A percentile compares a stretch with the other conserved stretches of the same genome.
These are phyloP conservation scores for Ondatra zibethicus DNA, from an alignment of 2,113 vertebrate species.

Conservation along the genomic window DNA sequence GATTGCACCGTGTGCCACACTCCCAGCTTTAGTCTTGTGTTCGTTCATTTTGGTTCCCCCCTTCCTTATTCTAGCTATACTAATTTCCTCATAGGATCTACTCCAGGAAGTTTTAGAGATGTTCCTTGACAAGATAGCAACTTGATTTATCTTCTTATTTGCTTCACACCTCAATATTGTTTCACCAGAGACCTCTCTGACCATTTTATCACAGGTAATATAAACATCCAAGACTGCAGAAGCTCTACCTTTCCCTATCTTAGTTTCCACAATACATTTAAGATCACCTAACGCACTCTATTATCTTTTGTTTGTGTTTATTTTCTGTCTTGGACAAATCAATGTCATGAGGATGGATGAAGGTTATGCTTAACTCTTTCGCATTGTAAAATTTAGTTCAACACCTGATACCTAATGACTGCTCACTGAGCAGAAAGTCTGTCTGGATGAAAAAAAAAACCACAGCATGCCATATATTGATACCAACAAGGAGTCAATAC, in stretches of 20 bases:
- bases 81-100: background rate
- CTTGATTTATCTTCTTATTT: background rate
- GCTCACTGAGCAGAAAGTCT: background rate
- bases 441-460: background rate
- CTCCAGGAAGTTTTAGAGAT: background rate
- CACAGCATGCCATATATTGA: background rate
- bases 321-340: background rate
- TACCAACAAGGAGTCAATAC: background rate
- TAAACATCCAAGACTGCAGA: background rate
- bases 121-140: background rate
- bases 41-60: background rate
- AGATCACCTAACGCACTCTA: background rate
- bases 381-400: background rate
- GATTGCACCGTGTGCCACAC: fast-evolving
- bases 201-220: background rate
- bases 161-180: background rate
- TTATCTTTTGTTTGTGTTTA: background rate
- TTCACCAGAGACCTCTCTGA: background rate
- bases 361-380: background rate
- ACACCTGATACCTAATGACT: background rate
- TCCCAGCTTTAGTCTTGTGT: background rate
- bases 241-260: background rate
- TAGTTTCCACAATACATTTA: background rate
- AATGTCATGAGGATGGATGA: background rate
- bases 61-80: background rate